A percentile compares a stretch with the other conserved stretches of the same genome.
Conservation (phyloP, 2,113 vertebrate genomes). For the Ranitomeya variabilis region DNA sequence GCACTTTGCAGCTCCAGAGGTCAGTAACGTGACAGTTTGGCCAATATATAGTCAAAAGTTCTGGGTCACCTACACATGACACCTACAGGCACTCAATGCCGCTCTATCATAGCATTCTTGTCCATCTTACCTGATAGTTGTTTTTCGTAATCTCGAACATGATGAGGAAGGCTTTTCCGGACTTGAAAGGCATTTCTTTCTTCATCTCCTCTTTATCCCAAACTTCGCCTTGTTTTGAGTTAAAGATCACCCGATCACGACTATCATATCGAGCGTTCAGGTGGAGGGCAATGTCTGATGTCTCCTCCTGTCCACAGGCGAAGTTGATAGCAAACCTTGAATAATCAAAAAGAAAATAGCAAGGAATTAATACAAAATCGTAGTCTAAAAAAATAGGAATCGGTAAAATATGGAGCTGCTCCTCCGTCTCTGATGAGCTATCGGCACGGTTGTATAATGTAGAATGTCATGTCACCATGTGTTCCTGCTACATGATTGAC, state of each 20-base stretch:
- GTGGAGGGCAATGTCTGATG: conserved; percentile 34
- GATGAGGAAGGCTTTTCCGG: conserved; percentile 45
- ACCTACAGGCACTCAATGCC: too few species aligned
- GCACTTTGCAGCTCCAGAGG: too few species aligned
- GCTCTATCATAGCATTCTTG: neutral
- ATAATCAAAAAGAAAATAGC: neutral
- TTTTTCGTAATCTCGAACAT: conserved; percentile 7
- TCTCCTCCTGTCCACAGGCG: conserved; percentile 3
- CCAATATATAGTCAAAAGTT: neutral
- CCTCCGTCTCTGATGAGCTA: neutral
- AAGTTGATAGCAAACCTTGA: conserved; percentile 48
- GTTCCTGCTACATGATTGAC: too few species aligned
- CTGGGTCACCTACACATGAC: too few species aligned
- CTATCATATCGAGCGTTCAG: conserved; percentile 36
- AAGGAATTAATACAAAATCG: neutral
- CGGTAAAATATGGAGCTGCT: neutral
- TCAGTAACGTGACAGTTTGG: too few species aligned
- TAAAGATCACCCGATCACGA: conserved; percentile 39
- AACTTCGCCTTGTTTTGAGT: neutral
- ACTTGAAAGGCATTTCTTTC: conserved; percentile 41
- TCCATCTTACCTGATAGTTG: conserved; percentile 48
- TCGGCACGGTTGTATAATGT: too few species aligned
- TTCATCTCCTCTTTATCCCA: conserved; percentile 48
- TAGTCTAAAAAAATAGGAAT: too few species aligned
- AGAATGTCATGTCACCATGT: too few species aligned